Evolutionary conservation across 1,140 invertebrate genomes (phyloP), one percentile per base, ranked within the genome.

Genomic region (Zaprionus davidi): DNA sequence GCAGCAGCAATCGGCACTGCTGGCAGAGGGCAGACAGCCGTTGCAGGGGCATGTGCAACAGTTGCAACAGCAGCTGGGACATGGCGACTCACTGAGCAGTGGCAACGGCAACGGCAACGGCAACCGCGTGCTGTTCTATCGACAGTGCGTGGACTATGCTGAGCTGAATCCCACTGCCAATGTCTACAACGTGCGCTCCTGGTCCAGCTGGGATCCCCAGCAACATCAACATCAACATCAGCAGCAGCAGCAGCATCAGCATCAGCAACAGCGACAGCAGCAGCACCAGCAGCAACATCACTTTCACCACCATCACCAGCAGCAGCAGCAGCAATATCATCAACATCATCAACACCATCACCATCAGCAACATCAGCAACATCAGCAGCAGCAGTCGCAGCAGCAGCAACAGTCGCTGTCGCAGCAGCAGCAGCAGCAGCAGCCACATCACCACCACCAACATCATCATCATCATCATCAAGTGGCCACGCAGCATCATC

Each of bases 101-200:
- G 28, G n/a, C 26, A 28, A 28, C 26, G 28, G n/a, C 63, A 28
- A 28, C 26, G 28, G n/a, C 63, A 55, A 58, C 11, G 67, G 26
- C 28, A 20, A 51, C 15, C 51, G 51, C 51, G 11, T 6, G 9
- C 7, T 71, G 5, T 65, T 66, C 22, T 71, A 57, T 20, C 44
- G 69, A 46, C 60, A 57, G 20, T 65, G 60, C 51, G 22, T 51
- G 13, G 51, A 64, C 13, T 71, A 56, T 57, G 53, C 15, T 1
- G 64, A 71, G 26, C 28, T 65, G 20, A 65, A 26, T 53, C 15
- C 28, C 5, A 5, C 34, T 9, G 28, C 17, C 2, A 57, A 13
- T 31, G 62, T 65, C 3, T 71, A 72, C 15, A 73, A 68, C 24
- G 9, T 73, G 46, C 71, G 56, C 44, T 68, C 71, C 26, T 73